These are phyloP conservation scores for Cairina moschata DNA, from an alignment of 2,113 vertebrate species.

Conservation along the genomic window DNA sequence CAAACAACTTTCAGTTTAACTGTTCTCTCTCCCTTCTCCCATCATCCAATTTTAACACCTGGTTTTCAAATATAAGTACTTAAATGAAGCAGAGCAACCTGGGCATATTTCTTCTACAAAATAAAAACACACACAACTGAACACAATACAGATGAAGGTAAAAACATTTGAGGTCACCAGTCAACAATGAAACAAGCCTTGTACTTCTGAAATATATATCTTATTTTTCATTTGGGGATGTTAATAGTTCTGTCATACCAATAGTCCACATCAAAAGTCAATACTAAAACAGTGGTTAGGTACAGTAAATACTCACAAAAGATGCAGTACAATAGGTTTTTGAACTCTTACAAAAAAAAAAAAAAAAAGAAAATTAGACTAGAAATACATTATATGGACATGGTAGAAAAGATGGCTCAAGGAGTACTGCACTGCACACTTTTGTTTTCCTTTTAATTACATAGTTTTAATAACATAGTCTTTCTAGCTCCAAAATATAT, in stretches of 20 bases:
- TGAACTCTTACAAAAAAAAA: constrained; percentile 9
- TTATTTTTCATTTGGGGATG: not conserved
- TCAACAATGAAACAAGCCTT: not conserved
- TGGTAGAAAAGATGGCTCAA: constrained; percentile 35
- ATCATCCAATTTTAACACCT: not conserved
- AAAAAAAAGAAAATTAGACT: constrained; percentile 10
- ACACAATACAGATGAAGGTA: not conserved
- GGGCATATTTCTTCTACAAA: not conserved
- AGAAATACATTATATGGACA: not conserved
- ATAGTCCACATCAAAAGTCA: constrained; percentile 2
- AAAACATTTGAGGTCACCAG: not conserved
- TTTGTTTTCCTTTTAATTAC: constrained; percentile 20
- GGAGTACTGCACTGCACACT: constrained; percentile 22
- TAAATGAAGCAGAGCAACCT: not conserved
- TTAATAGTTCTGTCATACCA: constrained; percentile 6
- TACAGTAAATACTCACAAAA: constrained; percentile 23
- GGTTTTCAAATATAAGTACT: not conserved
- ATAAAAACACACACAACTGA: not conserved
- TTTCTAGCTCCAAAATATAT: constrained; percentile 61
- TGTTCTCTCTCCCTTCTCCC: not conserved
- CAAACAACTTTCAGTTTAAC: not conserved
- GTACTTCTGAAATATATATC: not conserved
- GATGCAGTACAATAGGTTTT: not conserved
- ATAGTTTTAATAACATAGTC: constrained; percentile 31
- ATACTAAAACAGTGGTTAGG: not conserved